Conservation (phyloP, 2,888 invertebrate species). For the Drosophila rubida region DNA sequence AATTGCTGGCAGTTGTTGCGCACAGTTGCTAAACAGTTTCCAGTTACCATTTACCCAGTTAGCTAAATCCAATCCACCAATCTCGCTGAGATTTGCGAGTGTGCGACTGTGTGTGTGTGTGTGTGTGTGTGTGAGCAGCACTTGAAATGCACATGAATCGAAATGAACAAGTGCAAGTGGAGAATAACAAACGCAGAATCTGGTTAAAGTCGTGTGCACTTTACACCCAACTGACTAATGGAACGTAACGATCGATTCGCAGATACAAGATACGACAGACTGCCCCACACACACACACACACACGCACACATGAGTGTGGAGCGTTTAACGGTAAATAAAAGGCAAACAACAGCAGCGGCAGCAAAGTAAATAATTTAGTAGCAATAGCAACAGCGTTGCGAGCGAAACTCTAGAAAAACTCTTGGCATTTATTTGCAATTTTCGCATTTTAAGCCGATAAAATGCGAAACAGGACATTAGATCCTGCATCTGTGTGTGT, state of each 20-base stretch:
- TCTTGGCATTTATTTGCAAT: conserved; percentile 73
- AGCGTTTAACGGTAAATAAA: conserved; percentile 72
- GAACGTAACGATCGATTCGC: conserved; percentile 29
- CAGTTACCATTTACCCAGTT: conserved; percentile 33
- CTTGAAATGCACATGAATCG: conserved; percentile 45
- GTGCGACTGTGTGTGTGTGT: conserved; percentile 34
- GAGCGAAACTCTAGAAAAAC: conserved; percentile 40
- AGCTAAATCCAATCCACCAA: conserved; percentile 26
- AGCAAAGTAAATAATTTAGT: conserved; percentile 71
- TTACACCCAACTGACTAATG: conserved; percentile 18
- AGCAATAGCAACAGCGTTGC: conserved; percentile 22
- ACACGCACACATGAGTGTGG: background rate
- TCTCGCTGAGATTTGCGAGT: conserved; percentile 8
- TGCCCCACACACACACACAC: background rate
- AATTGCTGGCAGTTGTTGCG: conserved; percentile 12
- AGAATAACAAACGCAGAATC: background rate
- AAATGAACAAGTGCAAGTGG: conserved; percentile 48
- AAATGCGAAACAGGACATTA: conserved; percentile 57
- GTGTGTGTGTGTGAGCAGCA: conserved; percentile 52
- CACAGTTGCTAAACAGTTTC: conserved; percentile 21
- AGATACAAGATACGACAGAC: conserved; percentile 28
- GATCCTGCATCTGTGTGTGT: conserved; percentile 2
- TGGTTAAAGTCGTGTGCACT: conserved; percentile 32
- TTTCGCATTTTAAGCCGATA: conserved; percentile 80
- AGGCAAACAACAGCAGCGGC: conserved; percentile 5